Evolutionary conservation across 1,140 invertebrate species (phyloP), one percentile per base, ranked within the genome.

Genomic region (Batillaria attramentaria): DNA sequence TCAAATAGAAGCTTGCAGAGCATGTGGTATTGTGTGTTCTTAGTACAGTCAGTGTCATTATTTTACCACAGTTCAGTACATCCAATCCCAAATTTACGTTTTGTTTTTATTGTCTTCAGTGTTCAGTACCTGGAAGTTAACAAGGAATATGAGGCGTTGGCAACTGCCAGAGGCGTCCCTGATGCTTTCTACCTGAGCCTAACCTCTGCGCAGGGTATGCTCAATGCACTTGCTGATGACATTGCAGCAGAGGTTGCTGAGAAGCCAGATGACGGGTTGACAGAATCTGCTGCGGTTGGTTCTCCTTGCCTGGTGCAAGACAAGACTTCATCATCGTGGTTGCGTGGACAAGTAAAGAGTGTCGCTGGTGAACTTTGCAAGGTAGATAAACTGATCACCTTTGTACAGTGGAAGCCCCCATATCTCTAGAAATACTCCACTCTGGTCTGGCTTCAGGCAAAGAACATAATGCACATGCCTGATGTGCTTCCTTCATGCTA

Each of bases 121-220:
- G 35, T 57, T 28, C 54, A 75, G 33, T n/a, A 35, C 28, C 24
- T 75, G 18, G 73, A 75, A 24, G 42, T 57, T 2, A 57, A 39
- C 54, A 75, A 62, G 33, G 73, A 75, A 5, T 75, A 75, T 42
- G 33, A 75, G 28, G 73, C 62, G 57, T 41, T 33, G 2, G 73
- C 62, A 39, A 35, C 28, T 8, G n/a, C 35, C 42, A 57, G 35
- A 62, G 73, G 73, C 57, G 13, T 28, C 6, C 73, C 73, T 42
- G 73, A 75, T 54, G 24, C 33, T 24, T 75, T 75, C 28, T 75
- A 42, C 20, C 35, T 65, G 13, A 35, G 31, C 18, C 18, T 39
- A n/a, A 39, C 39, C 31, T 37, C 54, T 37, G 39, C 37, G 20
- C 41, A 28, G 20, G 54, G 54, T 57, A 24, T 62, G 3, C 73